These are phyloP conservation scores for Eulimnadia texana DNA, from an alignment of 1,140 invertebrate species.

Conservation along the genomic window DNA sequence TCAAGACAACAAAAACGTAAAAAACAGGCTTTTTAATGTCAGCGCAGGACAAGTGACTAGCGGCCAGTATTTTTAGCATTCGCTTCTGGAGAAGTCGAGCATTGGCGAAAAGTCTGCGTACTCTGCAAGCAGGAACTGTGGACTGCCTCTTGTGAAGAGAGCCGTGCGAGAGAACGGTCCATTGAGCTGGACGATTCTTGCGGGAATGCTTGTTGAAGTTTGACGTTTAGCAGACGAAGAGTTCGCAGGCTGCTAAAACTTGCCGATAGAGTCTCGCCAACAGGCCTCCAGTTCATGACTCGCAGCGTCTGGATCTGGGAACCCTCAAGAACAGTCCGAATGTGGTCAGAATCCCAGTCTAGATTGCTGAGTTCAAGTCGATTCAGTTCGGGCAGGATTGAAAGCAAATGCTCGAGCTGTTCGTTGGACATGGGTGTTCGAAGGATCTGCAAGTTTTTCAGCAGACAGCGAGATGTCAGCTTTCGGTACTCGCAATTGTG, in stretches of 20 bases:
- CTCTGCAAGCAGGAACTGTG: conserved; percentile 15
- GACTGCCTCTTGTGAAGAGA: conserved; percentile 1
- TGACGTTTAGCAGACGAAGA: neutral
- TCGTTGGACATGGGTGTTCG: conserved; percentile 6
- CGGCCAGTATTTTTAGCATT: neutral
- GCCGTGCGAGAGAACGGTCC: conserved; percentile 2
- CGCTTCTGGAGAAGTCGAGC: conserved; percentile 9
- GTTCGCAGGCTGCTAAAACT: neutral
- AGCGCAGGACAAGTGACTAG: neutral
- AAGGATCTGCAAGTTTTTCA: conserved; percentile 16
- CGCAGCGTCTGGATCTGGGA: neutral
- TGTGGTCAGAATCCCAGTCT: conserved; percentile 7
- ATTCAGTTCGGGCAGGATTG: conserved; percentile 8
- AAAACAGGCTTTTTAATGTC: no score
- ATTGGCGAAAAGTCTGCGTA: conserved; percentile 15
- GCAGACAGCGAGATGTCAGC: neutral
- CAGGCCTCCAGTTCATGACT: conserved; percentile 5
- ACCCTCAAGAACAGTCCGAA: neutral
- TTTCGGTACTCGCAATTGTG: neutral
- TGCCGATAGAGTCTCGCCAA: neutral
- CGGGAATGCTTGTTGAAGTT: conserved; percentile 7
- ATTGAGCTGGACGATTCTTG: conserved; percentile 9
- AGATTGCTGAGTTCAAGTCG: conserved; percentile 13
- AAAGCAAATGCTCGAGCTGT: conserved; percentile 12
- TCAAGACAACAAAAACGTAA: no score